Base-by-base conservation (phyloP, 2,113 vertebrate genomes). In the Platichthys stellatus region DNA sequence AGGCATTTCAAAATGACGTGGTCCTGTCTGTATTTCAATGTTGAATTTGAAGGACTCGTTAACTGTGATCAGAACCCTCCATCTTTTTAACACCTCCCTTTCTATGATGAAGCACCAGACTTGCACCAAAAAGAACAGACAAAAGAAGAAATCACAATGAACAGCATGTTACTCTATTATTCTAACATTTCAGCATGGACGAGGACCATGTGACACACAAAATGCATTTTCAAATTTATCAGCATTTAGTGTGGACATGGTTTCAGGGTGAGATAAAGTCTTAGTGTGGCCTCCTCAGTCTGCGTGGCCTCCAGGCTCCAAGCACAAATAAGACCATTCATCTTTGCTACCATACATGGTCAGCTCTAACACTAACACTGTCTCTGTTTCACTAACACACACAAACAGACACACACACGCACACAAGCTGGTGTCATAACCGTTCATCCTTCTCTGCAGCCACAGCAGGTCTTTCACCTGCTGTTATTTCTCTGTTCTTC, bases 241-340 rank as follows among this genome's bases (percentile, higher is more conserved):
- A 78, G 71, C 60, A 26, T 83, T 82, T 75, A 69, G 70, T n/a
- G 63, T 47, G 69, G 54, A 84, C 85, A 38, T 12, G 56, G 47
- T 72, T 60, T 67, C 40, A 82, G 69, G 53, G 78, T 73, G 80
- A 85, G 86, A 89, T 86, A 76, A 85, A 90, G 83, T 77, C 83
- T 67, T 3, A 43, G 72, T 71, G 58, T 63, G 73, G 74, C 67
- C 9, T 40, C 83, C 82, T 86, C 86, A 82, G 89, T 85, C 78
- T 75, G 87, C 58, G 66, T 77, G 86, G 86, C 92, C 89, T 86
- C 82, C 79, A 81, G 92, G 90, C 87, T 83, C 90, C 90, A 72
- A 72, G 82, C 63, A 81, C 90, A 95, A 94, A 94, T 93, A 90
- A 94, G 91, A 93, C 80, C 64, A 90, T 95, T 94, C 92, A 91